Conservation (phyloP, 2,888 invertebrate genomes). For the Raillietiella orientalis region DNA sequence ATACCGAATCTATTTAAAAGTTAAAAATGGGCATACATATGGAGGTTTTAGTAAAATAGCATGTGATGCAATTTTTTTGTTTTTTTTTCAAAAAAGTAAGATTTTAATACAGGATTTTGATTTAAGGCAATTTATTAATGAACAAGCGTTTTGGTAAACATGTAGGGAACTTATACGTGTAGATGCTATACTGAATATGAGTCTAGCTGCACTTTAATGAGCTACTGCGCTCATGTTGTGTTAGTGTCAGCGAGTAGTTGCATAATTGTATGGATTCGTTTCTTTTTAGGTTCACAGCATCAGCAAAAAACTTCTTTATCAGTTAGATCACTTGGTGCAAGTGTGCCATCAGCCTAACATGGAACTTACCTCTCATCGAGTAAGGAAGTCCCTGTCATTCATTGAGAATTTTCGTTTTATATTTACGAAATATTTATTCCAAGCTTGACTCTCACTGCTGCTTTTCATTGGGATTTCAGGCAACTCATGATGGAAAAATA, state of each 20-base stretch:
- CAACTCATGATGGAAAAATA: constrained; percentile 17
- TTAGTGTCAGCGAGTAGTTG: too few species aligned
- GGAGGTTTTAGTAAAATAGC: constrained; percentile 1
- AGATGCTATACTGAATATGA: too few species aligned
- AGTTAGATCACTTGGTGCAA: constrained; percentile 78
- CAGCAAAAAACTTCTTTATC: constrained; percentile 78
- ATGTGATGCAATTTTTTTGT: constrained; percentile 1
- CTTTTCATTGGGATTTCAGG: too few species aligned
- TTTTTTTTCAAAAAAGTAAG: background rate
- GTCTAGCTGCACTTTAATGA: too few species aligned
- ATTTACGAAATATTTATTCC: constrained; percentile 1
- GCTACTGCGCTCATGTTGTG: too few species aligned
- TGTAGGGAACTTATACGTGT: too few species aligned
- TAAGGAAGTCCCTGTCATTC: too few species aligned
- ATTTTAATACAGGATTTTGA: background rate
- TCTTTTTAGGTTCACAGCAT: constrained; percentile 50
- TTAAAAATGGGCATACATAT: background rate
- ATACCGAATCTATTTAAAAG: too few species aligned
- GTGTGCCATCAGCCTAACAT: constrained; percentile 60
- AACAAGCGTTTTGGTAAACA: too few species aligned
- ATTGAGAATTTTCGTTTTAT: constrained; percentile 2
- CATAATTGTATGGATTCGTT: too few species aligned
- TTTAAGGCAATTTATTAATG: background rate
- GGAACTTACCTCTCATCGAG: constrained; percentile 28
- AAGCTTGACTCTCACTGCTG: constrained; percentile 1